Percentiles rank a stretch among this genome's conserved stretches.
Conservation (phyloP, 2,888 invertebrate species). For the Macaria notata region DNA sequence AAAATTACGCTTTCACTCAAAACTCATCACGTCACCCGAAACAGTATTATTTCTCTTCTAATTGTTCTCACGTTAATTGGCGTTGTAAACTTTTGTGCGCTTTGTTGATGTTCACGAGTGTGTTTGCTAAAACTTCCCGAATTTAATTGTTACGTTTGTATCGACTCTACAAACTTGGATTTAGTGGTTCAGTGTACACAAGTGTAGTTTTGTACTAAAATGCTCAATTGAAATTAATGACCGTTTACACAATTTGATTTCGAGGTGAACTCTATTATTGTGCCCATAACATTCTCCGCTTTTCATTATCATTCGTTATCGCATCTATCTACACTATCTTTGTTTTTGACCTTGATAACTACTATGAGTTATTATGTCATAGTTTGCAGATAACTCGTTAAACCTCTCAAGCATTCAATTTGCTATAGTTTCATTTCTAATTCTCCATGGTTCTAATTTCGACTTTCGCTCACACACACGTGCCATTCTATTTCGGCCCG, state of each 20-base stretch:
- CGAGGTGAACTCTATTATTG: slow-evolving; percentile 43
- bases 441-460: slow-evolving; percentile 27
- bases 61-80: slow-evolving; percentile 35
- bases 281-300: slow-evolving; percentile 36
- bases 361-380: slow-evolving; percentile 20
- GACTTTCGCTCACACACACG: slow-evolving; percentile 46
- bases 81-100: slow-evolving; percentile 29
- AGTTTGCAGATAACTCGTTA: slow-evolving; percentile 23
- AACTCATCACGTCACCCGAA: slow-evolving; percentile 31
- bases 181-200: slow-evolving; percentile 33
- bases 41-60: slow-evolving; percentile 34
- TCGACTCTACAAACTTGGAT: slow-evolving; percentile 6
- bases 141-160: slow-evolving; percentile 6
- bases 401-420: slow-evolving; percentile 15
- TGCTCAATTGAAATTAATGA: slow-evolving; percentile 43
- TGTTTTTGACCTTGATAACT: slow-evolving; percentile 51
- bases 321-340: slow-evolving; percentile 53
- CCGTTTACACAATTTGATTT: slow-evolving; percentile 36
- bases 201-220: slow-evolving; percentile 36
- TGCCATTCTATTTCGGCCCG: slow-evolving; percentile 41
- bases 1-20: slow-evolving; percentile 39
- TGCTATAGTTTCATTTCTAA: slow-evolving; percentile 16
- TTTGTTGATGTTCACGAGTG: slow-evolving; percentile 21
- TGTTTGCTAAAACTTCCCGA: slow-evolving; percentile 20
- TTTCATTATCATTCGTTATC: slow-evolving; percentile 54